Percentiles rank a stretch among this genome's conserved stretches.
Conservation (phyloP, 1,140 invertebrate genomes). For the Megalonaias nervosa region DNA sequence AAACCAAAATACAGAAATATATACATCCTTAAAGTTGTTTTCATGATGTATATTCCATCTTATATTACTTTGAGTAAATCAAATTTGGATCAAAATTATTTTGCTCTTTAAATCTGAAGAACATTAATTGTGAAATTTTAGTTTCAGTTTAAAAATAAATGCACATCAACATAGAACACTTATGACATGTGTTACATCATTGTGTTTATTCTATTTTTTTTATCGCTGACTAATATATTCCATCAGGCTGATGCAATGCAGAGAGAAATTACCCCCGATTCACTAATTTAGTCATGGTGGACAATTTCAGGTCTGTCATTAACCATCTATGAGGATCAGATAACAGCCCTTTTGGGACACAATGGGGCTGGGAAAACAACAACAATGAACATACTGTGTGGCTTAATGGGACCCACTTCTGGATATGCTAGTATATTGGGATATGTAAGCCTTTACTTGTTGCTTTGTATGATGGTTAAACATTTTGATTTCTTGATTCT, state of each 20-base stretch:
- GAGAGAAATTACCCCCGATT: too few species aligned
- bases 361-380: constrained; percentile 82
- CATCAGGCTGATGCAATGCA: too few species aligned
- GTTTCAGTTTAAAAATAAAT: not conserved
- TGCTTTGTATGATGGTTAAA: too few species aligned
- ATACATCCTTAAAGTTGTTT: too few species aligned
- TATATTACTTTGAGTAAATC: too few species aligned
- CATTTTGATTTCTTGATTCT: too few species aligned
- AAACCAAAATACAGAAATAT: too few species aligned
- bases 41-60: too few species aligned
- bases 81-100: too few species aligned
- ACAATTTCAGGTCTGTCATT: constrained; percentile 68
- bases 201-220: too few species aligned
- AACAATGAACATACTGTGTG: constrained; percentile 71
- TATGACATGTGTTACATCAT: not conserved
- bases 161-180: not conserved
- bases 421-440: constrained; percentile 68
- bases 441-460: constrained; percentile 45
- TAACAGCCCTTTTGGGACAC: constrained; percentile 90
- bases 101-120: not conserved
- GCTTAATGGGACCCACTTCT: constrained; percentile 65
- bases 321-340: constrained; percentile 83
- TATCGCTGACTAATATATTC: too few species aligned
- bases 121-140: not conserved
- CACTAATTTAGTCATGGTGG: too few species aligned